Evolutionary conservation across 2,113 vertebrate species (phyloP).

Genomic region (Desmodus rotundus): DNA sequence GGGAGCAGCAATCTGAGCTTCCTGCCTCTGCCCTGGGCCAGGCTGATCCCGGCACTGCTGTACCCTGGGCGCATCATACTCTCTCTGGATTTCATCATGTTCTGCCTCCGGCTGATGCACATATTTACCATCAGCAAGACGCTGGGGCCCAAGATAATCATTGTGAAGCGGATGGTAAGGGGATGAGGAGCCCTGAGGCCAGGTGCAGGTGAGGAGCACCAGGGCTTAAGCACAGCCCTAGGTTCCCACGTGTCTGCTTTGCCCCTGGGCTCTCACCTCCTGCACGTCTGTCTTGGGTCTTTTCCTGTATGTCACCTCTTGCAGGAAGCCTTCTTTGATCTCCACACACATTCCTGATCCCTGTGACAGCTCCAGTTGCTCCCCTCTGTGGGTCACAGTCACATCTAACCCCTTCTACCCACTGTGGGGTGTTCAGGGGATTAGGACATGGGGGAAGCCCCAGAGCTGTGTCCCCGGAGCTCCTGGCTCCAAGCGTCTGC

Average conservation of each 20-base stretch:
- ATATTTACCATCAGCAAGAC: constrained; percentile 95
- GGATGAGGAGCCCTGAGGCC: rapidly evolving
- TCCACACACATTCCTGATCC: too few relatives aligned
- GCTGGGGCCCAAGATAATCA: constrained; percentile 97
- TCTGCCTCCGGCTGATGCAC: constrained; percentile 96
- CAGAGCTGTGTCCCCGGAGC: background rate
- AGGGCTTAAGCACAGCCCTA: rapidly evolving
- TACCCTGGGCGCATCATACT: constrained; percentile 91
- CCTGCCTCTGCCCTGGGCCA: constrained; percentile 56
- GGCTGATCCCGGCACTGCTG: constrained; percentile 83
- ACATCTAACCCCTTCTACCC: background rate
- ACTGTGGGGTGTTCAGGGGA: background rate
- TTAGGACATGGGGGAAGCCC: background rate
- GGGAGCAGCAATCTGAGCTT: background rate
- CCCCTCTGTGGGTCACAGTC: background rate
- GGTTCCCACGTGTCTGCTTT: rapidly evolving
- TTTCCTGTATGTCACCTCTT: rapidly evolving
- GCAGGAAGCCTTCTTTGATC: background rate
- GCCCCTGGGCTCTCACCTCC: background rate
- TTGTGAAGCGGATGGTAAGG: constrained; percentile 95
- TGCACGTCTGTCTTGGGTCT: rapidly evolving
- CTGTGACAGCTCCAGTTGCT: rapidly evolving
- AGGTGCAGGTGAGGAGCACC: rapidly evolving
- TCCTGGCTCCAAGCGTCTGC: rapidly evolving
- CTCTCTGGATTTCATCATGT: constrained; percentile 94